Evolutionary conservation across 2,113 vertebrate genomes (phyloP), one percentile per base, ranked within the genome.

Genomic region (Peromyscus polionotus): DNA sequence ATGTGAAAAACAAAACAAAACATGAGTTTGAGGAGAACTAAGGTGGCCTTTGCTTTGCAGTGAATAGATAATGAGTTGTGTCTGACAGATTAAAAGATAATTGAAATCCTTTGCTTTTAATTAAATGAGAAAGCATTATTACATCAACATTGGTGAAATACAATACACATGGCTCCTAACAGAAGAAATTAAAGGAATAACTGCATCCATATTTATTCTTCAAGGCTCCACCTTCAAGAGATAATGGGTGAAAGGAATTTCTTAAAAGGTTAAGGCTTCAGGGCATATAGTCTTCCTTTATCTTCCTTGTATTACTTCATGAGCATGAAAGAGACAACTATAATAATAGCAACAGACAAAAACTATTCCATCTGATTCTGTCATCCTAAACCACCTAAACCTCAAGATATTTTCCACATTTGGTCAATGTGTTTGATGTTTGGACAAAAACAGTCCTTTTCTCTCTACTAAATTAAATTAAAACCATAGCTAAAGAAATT

Each of bases 61-160:
- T 75, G 97, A 90, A 97, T 93, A 91, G 22, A 97, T 91, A 67
- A 91, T 92, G 97, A 95, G 39, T 95, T 68, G 91, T 68, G 97
- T 39, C 94, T 97, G 88, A 94, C 95, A 93, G 95, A 97, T 87
- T 92, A 91, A 83, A 96, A 88, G 94, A 98, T 97, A 98, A 97
- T 97, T 96, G 97, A 98, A 98, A 97, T 59, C 85, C 90, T 87
- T 84, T 95, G 95, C 91, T 98, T 97, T 98, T 98, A 98, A 98
- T 98, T 80, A 98, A 98, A 94, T 95, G 88, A 97, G 85, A 97
- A 98, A 97, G 95, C 67, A 97, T 97, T 96, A 98, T 97, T 95
- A 97, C 94, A 95, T 96, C 95, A 97, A 93, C 42, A 97, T 92
- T 96, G 97, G 97, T 97, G 94, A 98, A 97, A 96, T 96, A 97